Evolutionary conservation across 2,888 invertebrate species (phyloP), one percentile per base, ranked within the genome.

Genomic region (Serripes groenlandicus): DNA sequence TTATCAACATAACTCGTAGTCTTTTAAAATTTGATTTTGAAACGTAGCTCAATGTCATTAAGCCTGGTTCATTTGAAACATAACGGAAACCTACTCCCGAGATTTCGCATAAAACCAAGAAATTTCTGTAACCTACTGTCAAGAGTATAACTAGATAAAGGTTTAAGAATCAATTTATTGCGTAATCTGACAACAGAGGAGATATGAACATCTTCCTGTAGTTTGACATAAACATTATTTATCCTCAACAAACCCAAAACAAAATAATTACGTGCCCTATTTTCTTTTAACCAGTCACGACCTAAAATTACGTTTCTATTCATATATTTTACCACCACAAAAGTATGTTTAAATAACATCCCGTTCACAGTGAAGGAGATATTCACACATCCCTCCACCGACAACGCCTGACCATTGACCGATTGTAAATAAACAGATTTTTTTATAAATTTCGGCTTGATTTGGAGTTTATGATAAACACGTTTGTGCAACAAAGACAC

Each of bases 241-340:
- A 54, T 54, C n/a, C 54, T 9, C 54, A 54, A 54, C 54, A 54
- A 15, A n/a, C 54, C n/a, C n/a, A 54, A 15, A 54, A 15, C 54
- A 54, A 54, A 54, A 34, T 78, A 78, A 0, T 73, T 2, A 7
- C 72, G 23, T 1, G 73, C 73, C 4, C 68, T n/a, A 18, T 62
- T 52, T 23, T 54, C 18, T 9, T 23, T 26, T 2, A 73, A n/a
- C 68, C 72, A 78, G 18, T 78, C 78, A 28, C 34, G 52, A 0
- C 73, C 78, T 54, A 78, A 73, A n/a, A 78, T 68, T 0, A 78
- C 1, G 30, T 78, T 78, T 54, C 78, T 66, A 26, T 73, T 78
- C 30, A 73, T 56, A 0, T 58, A 42, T 3, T 56, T n/a, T 26
- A 79, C 78, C 7, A 69, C 62, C 23, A 54, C 49, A 34, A 79